phyloP scores from a whole-genome alignment of 2,797 vertebrate genomes.

The Acanthopagrus latus region DNA sequence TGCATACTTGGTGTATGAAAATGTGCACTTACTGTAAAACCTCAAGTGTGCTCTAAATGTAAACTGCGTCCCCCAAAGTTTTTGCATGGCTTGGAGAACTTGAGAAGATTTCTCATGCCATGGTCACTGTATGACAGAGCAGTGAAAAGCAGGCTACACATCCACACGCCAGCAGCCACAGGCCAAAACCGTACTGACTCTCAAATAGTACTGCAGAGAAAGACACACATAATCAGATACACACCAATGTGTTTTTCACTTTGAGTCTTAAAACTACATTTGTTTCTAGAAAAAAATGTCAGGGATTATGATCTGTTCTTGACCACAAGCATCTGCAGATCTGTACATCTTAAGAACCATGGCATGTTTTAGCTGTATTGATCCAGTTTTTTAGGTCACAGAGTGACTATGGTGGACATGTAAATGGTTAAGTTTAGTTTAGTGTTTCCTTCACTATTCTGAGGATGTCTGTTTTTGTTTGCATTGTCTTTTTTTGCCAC shows the following conservation, averaged over 20 bases:
- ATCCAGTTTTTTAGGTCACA: not conserved
- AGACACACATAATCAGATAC: slow-evolving; percentile 14
- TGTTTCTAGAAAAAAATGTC: not conserved
- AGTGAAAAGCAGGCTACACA: slow-evolving; percentile 24
- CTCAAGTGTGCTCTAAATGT: slow-evolving; percentile 71
- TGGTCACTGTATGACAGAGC: slow-evolving; percentile 38
- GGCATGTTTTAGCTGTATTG: not conserved
- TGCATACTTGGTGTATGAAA: slow-evolving; percentile 62
- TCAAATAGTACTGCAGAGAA: slow-evolving; percentile 21
- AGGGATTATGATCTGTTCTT: not conserved
- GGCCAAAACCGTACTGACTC: slow-evolving; percentile 24
- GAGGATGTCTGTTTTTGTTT: slow-evolving; percentile 55
- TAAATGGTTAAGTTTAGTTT: not conserved
- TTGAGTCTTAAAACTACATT: slow-evolving; percentile 12
- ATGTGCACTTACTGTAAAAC: slow-evolving; percentile 75
- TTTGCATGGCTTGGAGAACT: slow-evolving; percentile 25
- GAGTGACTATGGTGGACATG: not conserved
- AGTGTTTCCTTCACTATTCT: slow-evolving; percentile 12
- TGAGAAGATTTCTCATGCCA: slow-evolving; percentile 19
- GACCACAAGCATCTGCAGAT: not conserved
- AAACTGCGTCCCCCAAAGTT: slow-evolving; percentile 43
- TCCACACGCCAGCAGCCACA: slow-evolving; percentile 39
- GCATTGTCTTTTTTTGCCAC: slow-evolving; percentile 35
- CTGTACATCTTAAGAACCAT: not conserved
- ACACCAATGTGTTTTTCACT: not conserved